Percentiles rank a stretch among this genome's conserved stretches.
Evolutionary conservation across 2,888 invertebrate species (phyloP).

Genomic region (Coelinius sp.): DNA sequence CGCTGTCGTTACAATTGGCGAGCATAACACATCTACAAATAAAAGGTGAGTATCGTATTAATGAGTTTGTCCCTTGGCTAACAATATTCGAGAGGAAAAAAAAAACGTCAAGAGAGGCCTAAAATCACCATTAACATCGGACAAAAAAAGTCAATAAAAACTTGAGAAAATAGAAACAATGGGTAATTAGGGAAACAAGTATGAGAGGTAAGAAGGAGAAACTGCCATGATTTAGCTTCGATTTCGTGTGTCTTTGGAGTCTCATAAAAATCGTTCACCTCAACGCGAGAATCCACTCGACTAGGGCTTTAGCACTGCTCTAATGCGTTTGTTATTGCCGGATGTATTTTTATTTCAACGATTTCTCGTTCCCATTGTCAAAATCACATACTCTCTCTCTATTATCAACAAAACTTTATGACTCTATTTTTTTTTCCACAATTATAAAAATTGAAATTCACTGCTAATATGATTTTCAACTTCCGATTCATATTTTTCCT

Average conservation of each 20-base stretch:
- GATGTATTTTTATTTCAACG: constrained; percentile 36
- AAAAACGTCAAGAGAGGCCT: background rate
- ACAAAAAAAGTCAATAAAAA: constrained; percentile 7
- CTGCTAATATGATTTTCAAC: background rate
- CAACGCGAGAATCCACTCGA: constrained; percentile 5
- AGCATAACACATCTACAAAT: background rate
- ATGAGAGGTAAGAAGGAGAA: background rate
- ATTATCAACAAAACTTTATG: background rate
- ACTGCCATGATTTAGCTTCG: constrained; percentile 28
- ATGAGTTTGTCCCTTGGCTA: background rate
- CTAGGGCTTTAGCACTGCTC: background rate
- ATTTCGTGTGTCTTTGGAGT: constrained; percentile 23
- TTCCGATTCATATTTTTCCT: no score
- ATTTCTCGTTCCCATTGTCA: constrained; percentile 17
- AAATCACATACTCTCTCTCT: background rate
- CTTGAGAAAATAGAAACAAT: constrained; percentile 40
- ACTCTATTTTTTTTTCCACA: constrained; percentile 5
- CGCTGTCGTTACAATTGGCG: constrained; percentile 38
- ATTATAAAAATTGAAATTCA: constrained; percentile 30
- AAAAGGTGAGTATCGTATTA: background rate
- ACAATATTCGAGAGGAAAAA: background rate
- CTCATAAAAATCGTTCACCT: constrained; percentile 29
- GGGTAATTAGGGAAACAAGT: constrained; percentile 41
- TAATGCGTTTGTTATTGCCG: constrained; percentile 41
- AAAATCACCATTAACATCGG: background rate